phyloP scores from a whole-genome alignment of 2,888 invertebrate genomes.

The Rhagonycha fulva region DNA sequence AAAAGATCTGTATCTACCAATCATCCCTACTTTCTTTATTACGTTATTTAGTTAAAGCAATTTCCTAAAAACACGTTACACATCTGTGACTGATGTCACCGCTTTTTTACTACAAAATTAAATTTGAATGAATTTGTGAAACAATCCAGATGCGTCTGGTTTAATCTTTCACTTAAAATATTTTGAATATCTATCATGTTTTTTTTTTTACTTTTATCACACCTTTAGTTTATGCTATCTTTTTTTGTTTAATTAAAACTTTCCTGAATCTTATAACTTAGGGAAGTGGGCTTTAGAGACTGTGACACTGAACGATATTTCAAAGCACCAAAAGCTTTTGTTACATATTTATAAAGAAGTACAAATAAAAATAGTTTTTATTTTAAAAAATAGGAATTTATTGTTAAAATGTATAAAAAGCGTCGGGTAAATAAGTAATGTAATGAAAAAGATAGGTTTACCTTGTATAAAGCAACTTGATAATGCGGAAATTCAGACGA shows the following conservation, averaged over 20 bases:
- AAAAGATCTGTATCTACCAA: conserved; percentile 42
- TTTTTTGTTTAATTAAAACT: too few species aligned
- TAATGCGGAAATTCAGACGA: conserved; percentile 18
- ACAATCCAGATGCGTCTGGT: conserved; percentile 3
- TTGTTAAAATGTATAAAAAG: not conserved
- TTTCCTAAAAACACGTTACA: conserved; percentile 33
- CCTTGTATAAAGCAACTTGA: conserved; percentile 9
- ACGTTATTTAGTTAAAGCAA: conserved; percentile 36
- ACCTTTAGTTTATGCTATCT: not conserved
- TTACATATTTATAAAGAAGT: not conserved
- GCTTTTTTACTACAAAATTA: conserved; percentile 6
- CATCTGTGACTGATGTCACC: conserved; percentile 32
- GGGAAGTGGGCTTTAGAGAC: too few species aligned
- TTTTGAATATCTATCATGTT: not conserved
- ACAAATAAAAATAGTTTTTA: not conserved
- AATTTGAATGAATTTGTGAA: conserved; percentile 3
- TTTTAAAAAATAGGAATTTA: too few species aligned
- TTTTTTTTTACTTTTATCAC: not conserved
- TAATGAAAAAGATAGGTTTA: conserved; percentile 2
- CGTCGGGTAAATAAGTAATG: not conserved
- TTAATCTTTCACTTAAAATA: not conserved
- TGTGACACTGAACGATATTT: too few species aligned
- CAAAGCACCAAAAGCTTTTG: too few species aligned
- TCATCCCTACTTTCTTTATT: conserved; percentile 40
- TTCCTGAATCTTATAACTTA: too few species aligned